Conservation (phyloP, 2,888 invertebrate species). For the Oeneis ivallda region DNA sequence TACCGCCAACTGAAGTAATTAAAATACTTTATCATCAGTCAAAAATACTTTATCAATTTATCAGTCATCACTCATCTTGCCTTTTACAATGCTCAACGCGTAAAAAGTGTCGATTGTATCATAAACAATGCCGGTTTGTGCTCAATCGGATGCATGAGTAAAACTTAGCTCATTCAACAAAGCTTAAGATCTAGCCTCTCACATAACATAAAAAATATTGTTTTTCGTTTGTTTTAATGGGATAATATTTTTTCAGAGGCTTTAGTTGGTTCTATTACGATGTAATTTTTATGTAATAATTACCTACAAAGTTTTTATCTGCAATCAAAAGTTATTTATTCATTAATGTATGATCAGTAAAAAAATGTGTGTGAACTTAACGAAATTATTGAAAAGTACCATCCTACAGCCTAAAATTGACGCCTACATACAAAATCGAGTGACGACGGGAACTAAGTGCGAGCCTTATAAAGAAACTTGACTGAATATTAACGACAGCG, state of each 20-base stretch:
- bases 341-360: neutral
- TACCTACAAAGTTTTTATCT: too few relatives aligned
- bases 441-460: conserved; percentile 48
- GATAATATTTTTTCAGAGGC: too few relatives aligned
- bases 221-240: too few relatives aligned
- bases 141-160: conserved; percentile 6
- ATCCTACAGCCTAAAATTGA: neutral
- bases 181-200: too few relatives aligned
- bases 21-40: neutral
- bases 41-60: neutral
- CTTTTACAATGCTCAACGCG: neutral
- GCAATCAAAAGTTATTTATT: too few relatives aligned
- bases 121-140: neutral
- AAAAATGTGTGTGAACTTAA: conserved; percentile 4
- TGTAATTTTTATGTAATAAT: too few relatives aligned
- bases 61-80: neutral
- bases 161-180: too few relatives aligned
- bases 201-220: too few relatives aligned
- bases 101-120: conserved; percentile 1
- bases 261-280: too few relatives aligned
- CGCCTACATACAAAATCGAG: conserved; percentile 7
- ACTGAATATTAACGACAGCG: conserved; percentile 43
- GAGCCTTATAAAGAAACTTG: conserved; percentile 56
- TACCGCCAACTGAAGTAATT: too few relatives aligned
- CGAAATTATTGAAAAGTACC: conserved; percentile 3